Conservation (phyloP, 2,888 invertebrate genomes). For the Nomada fabriciana region DNA sequence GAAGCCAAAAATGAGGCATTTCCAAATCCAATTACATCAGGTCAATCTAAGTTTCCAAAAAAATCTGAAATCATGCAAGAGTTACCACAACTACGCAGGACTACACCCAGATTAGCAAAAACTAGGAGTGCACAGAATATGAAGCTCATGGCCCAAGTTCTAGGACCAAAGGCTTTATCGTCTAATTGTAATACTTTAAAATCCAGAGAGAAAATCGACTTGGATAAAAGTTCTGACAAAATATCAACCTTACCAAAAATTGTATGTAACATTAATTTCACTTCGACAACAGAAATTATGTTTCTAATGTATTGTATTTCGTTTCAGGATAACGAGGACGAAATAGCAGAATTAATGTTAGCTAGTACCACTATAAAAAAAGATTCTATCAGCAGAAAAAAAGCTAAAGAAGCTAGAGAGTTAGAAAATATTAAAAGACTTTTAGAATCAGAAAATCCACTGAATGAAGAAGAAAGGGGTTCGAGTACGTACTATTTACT, state of each 20-base stretch:
- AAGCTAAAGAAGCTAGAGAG: constrained; percentile 85
- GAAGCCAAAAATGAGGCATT: constrained; percentile 14
- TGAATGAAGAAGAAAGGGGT: constrained; percentile 85
- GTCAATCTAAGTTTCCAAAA: constrained; percentile 42
- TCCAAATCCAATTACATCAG: constrained; percentile 27
- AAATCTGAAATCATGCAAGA: constrained; percentile 40
- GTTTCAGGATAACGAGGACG: constrained; percentile 86
- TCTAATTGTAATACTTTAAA: constrained; percentile 72
- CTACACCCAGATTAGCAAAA: constrained; percentile 82
- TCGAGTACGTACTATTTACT: constrained; percentile 82
- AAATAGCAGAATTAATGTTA: constrained; percentile 86
- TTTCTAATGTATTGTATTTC: constrained; percentile 30
- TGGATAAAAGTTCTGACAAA: constrained; percentile 67
- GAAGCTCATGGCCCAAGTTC: constrained; percentile 81
- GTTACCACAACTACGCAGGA: constrained; percentile 78
- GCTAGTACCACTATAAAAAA: constrained; percentile 86
- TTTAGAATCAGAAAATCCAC: constrained; percentile 85
- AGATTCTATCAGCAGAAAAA: constrained; percentile 83
- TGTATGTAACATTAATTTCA: constrained; percentile 48
- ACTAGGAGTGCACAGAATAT: constrained; percentile 83
- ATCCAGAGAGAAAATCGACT: constrained; percentile 72
- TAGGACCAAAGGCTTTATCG: constrained; percentile 75
- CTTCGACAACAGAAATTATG: not conserved
- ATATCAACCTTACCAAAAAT: constrained; percentile 58
- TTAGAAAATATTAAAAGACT: constrained; percentile 85